Evolutionary conservation across 2,113 vertebrate species (phyloP).

Genomic region (Aptenodytes patagonicus): DNA sequence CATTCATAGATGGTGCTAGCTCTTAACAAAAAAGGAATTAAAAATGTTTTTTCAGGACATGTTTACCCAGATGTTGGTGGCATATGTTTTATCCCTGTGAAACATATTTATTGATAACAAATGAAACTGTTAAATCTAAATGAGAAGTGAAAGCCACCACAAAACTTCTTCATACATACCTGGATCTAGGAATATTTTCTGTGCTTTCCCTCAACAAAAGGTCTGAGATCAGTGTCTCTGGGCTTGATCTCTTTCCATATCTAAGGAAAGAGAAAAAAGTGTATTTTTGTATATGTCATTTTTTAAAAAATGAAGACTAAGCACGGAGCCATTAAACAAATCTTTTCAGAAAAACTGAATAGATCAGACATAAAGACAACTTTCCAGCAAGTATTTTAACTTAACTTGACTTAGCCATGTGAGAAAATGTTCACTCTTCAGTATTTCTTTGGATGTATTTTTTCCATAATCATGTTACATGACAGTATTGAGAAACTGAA

Average conservation of each 20-base stretch:
- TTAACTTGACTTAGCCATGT: background rate
- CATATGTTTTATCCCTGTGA: background rate
- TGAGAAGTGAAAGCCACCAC: background rate
- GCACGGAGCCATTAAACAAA: background rate
- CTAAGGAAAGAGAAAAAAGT: conserved; percentile 61
- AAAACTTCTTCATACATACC: conserved; percentile 66
- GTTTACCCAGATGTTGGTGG: background rate
- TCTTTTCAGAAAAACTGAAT: background rate
- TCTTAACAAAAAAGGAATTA: background rate
- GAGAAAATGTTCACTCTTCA: background rate
- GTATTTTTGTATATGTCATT: background rate
- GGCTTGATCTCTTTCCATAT: conserved; percentile 93
- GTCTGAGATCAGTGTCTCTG: conserved; percentile 91
- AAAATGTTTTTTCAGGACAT: background rate
- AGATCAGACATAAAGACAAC: background rate
- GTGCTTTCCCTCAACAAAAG: conserved; percentile 89
- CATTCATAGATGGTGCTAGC: background rate
- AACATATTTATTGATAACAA: background rate
- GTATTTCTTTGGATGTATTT: background rate
- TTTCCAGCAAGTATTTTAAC: background rate
- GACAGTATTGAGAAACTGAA: background rate
- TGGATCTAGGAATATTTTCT: conserved; percentile 88
- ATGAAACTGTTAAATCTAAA: background rate
- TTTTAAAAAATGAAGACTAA: background rate
- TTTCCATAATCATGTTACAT: background rate